Base-by-base conservation (phyloP, 2,888 invertebrate species). In the Drosophila borborema region DNA sequence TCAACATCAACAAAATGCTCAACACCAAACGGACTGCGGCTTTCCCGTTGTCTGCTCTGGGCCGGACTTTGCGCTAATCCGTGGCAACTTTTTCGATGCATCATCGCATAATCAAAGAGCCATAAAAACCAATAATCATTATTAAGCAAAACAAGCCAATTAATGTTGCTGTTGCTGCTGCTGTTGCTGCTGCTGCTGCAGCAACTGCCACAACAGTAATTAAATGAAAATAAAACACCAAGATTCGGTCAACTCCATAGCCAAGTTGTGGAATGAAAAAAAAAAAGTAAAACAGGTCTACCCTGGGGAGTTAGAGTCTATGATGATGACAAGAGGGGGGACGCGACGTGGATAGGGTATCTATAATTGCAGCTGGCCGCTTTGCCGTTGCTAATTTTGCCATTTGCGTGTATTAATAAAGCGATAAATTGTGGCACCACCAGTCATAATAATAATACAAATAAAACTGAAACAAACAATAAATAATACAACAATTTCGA, bases 141-240 rank as follows among this genome's bases (percentile, higher is more conserved):
- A 89, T 89, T 82, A 87, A 89, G 88, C 87, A 87, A 86, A 86
- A 86, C 87, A 84, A 86, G 85, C 89, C 85, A 85, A 89, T 85
- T 85, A 85, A 89, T 85, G 86, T 40, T 55, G 53, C 20, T 38
- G 55, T 74, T 63, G 60, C 82, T 49, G 65, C 81, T 36, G 49
- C 74, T 56, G 6, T 67, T 53, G n/a, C 64, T 48, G 20, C 56
- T 58, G 16, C 72, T 65, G 12, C 58, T 48, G 23, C 56, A 67
- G 10, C 51, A 67, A 49, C 56, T 43, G 65, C 63, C 62, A 68
- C 64, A 77, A 74, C 81, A 75, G 84, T 85, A 85, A 85, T 85
- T 89, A 89, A 85, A 85, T 89, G 89, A 85, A 85, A 89, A 85
- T 89, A 89, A 85, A 89, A 86, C 84, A 77, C 70, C 48, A 74